phyloP scores from a whole-genome alignment of 2,113 vertebrate genomes.

The Esox niger region DNA sequence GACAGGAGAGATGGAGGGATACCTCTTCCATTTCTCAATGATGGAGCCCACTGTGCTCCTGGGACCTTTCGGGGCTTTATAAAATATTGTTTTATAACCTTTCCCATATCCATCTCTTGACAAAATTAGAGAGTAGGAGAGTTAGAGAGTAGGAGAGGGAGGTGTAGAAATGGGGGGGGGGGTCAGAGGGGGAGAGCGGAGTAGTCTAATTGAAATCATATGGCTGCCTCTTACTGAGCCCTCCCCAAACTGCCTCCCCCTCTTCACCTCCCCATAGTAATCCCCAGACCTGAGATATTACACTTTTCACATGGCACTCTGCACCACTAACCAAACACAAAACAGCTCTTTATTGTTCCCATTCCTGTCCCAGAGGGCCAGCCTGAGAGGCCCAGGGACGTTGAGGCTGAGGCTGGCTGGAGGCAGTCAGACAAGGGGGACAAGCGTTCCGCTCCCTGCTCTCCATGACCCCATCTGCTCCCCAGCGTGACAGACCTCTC shows the following conservation, averaged over 20 bases:
- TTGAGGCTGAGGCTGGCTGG: background rate
- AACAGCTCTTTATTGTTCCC: conserved; percentile 44
- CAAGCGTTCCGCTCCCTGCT: background rate
- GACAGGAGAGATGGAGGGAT: no score
- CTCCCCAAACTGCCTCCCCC: conserved; percentile 16
- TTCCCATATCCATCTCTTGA: no score
- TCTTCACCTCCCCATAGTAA: conserved; percentile 30
- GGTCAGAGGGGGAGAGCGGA: no score
- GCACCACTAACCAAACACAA: conserved; percentile 65
- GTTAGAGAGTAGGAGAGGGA: conserved; percentile 16
- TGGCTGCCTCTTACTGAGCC: conserved; percentile 39
- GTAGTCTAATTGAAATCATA: conserved; percentile 67
- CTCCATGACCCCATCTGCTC: conserved; percentile 16
- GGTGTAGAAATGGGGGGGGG: no score
- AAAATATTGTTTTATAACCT: no score
- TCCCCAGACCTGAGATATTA: conserved; percentile 57
- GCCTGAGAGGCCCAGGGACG: conserved; percentile 23
- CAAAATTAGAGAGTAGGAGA: background rate
- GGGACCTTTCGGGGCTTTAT: no score
- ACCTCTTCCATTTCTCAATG: no score
- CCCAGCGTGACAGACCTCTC: conserved; percentile 29
- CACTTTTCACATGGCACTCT: conserved; percentile 59
- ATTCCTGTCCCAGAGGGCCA: conserved; percentile 23
- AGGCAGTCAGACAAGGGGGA: background rate
- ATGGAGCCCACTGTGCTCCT: no score